Evolutionary conservation across 1,140 invertebrate species (phyloP).

Genomic region (Campoletis sonorensis): DNA sequence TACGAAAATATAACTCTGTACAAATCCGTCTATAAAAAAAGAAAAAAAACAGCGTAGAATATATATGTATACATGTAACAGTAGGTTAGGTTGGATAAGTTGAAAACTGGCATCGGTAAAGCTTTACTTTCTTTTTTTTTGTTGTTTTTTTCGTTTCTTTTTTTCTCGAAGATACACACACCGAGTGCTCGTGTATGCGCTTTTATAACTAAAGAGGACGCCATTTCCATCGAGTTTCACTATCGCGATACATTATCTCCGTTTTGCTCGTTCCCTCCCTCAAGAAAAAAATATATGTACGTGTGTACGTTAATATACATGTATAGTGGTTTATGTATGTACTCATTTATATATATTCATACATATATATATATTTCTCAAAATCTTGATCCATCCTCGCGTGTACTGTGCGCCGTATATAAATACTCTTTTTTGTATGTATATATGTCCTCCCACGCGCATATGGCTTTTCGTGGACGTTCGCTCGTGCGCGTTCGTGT

Average conservation of each 20-base stretch:
- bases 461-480: neutral
- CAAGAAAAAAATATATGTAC: slow-evolving; percentile 1
- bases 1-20: too few relatives aligned
- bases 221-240: slow-evolving; percentile 38
- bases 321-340: neutral
- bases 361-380: neutral
- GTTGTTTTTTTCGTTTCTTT: too few relatives aligned
- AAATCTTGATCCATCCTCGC: too few relatives aligned
- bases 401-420: slow-evolving; percentile 50
- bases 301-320: neutral
- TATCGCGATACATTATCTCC: slow-evolving; percentile 13
- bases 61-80: too few relatives aligned
- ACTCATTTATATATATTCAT: slow-evolving; percentile 3
- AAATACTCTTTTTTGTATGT: slow-evolving; percentile 57
- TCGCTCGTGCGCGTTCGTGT: slow-evolving; percentile 1
- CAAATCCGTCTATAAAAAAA: too few relatives aligned
- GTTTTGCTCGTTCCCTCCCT: neutral
- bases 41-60: slow-evolving; percentile 9
- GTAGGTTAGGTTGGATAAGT: slow-evolving; percentile 70
- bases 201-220: slow-evolving; percentile 27
- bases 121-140: slow-evolving; percentile 55
- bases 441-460: slow-evolving; percentile 51
- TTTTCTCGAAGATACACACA: slow-evolving; percentile 31
- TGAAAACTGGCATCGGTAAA: slow-evolving; percentile 62
- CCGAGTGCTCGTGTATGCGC: slow-evolving; percentile 26